Evolutionary conservation across 64 coral and sea anemone species (phyloP).

Genomic region (Orbicella faveolata): DNA sequence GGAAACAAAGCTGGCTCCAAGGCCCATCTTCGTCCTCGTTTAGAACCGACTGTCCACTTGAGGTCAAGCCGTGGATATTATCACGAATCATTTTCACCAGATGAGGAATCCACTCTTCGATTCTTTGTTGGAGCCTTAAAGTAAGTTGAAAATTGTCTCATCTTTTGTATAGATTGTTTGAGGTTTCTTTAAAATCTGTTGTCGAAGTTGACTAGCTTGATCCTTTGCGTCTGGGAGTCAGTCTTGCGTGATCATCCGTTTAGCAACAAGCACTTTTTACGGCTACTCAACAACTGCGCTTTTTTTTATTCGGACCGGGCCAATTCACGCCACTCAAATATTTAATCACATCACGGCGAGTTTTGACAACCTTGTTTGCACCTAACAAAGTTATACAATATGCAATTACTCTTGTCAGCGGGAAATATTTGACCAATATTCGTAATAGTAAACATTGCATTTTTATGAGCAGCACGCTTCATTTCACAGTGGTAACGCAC

Average conservation of each 20-base stretch:
- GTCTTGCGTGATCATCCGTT: background rate
- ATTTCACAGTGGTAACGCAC: background rate
- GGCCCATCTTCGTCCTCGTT: too few relatives aligned
- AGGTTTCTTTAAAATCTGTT: background rate
- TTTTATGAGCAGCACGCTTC: background rate
- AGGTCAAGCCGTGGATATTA: background rate
- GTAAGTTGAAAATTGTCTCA: background rate
- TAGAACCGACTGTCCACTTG: too few relatives aligned
- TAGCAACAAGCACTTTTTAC: background rate
- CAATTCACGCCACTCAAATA: background rate
- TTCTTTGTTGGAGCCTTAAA: background rate
- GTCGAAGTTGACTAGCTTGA: too few relatives aligned
- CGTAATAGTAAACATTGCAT: background rate
- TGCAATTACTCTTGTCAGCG: constrained; percentile 39
- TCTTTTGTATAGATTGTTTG: background rate
- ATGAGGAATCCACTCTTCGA: background rate
- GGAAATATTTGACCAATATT: background rate
- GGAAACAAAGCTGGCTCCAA: too few relatives aligned
- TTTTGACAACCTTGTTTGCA: constrained; percentile 36
- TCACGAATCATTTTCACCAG: background rate
- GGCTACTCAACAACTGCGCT: background rate
- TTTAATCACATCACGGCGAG: constrained; percentile 12
- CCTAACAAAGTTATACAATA: constrained; percentile 4
- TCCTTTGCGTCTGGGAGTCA: too few relatives aligned
- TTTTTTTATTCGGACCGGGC: background rate